Conservation (phyloP, 2,888 invertebrate genomes). For the Phengaris arion region DNA sequence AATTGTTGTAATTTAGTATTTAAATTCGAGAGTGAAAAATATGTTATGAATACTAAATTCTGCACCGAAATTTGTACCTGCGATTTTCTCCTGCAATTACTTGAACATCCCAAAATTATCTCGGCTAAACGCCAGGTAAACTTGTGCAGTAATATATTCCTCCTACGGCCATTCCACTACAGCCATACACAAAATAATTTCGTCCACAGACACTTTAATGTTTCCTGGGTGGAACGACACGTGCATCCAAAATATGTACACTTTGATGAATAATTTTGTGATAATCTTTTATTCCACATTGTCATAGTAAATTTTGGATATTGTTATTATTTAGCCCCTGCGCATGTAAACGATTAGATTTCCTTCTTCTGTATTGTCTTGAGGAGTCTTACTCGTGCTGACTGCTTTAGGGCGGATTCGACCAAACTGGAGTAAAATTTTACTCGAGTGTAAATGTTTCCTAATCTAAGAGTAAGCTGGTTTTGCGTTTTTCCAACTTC, state of each 20-base stretch:
- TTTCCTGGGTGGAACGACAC: conserved; percentile 10
- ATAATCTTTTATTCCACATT: conserved; percentile 24
- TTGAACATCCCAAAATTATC: background rate
- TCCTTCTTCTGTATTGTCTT: background rate
- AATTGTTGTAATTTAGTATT: background rate
- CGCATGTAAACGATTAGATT: background rate
- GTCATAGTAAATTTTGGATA: conserved; percentile 20
- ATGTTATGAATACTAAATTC: background rate
- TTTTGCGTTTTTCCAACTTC: too few species aligned
- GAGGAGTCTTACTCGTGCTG: background rate
- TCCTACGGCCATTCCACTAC: conserved; percentile 2
- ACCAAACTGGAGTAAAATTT: too few species aligned
- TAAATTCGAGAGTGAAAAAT: background rate
- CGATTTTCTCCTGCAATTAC: conserved; percentile 4
- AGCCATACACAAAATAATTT: background rate
- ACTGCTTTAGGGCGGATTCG: too few species aligned
- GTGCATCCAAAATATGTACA: conserved; percentile 4
- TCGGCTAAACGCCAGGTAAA: conserved; percentile 4
- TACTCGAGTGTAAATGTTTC: too few species aligned
- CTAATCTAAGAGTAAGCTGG: too few species aligned
- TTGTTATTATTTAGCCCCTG: background rate
- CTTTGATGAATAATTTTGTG: conserved; percentile 13
- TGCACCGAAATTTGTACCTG: background rate
- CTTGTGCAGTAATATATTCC: background rate
- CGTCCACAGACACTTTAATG: conserved; percentile 19